These are phyloP conservation scores for Micrasema minimum DNA, from an alignment of 1,140 invertebrate genomes.

Conservation along the genomic window DNA sequence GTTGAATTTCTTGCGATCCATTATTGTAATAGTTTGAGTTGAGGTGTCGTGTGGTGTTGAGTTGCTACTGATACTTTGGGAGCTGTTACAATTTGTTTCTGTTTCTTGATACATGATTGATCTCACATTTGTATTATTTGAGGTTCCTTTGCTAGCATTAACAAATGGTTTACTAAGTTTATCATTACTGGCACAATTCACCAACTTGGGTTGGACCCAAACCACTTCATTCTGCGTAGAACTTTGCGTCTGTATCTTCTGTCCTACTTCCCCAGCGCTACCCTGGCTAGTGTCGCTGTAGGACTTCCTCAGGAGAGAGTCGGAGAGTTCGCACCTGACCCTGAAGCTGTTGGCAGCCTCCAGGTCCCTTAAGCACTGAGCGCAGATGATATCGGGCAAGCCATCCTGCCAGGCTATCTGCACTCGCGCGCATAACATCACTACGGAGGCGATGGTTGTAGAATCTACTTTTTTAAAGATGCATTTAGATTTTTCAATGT, in stretches of 20 bases:
- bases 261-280: no score
- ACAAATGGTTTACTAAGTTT: no score
- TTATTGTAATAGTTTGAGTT: no score
- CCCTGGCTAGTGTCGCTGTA: background rate
- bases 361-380: constrained; percentile 6
- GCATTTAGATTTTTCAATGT: background rate
- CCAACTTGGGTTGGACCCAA: background rate
- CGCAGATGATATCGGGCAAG: constrained; percentile 31
- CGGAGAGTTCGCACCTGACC: constrained; percentile 21
- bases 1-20: no score
- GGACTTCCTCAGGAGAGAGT: constrained; percentile 12
- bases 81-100: no score
- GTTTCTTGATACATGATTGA: no score
- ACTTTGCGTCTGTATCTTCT: no score
- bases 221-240: background rate
- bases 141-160: no score
- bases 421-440: constrained; percentile 21
- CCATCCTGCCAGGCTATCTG: constrained; percentile 22
- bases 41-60: no score
- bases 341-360: constrained; percentile 26
- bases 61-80: no score
- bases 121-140: no score
- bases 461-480: background rate
- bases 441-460: background rate
- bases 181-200: no score